Evolutionary conservation across 2,113 vertebrate species (phyloP).

Genomic region (Lepus europaeus): DNA sequence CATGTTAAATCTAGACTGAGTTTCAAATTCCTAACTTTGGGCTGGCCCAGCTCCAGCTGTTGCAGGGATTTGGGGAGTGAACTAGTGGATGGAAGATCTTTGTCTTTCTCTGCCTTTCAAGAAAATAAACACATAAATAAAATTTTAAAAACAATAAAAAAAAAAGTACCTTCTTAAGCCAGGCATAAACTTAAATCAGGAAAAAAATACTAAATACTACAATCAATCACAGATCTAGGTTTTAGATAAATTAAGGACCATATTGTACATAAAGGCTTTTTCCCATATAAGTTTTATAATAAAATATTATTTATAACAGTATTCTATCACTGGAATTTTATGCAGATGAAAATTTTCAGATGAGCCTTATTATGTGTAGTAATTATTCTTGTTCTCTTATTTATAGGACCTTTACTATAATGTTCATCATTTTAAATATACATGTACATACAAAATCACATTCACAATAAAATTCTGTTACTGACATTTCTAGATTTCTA

Average conservation of each 20-base stretch:
- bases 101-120: no score
- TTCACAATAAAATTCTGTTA: not conserved
- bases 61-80: no score
- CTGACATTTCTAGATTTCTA: constrained; percentile 1
- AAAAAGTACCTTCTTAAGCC: not conserved
- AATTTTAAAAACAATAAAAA: no score
- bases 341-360: constrained; percentile 8
- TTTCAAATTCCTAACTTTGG: no score
- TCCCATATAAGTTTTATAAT: not conserved
- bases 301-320: not conserved
- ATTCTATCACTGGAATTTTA: not conserved
- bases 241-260: constrained; percentile 38
- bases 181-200: constrained; percentile 36
- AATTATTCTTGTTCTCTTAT: not conserved
- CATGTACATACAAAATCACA: not conserved
- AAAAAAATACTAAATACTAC: not conserved
- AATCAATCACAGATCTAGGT: not conserved
- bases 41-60: no score
- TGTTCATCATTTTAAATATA: not conserved
- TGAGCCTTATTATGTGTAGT: not conserved
- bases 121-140: no score
- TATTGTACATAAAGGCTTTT: not conserved
- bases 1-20: no score
- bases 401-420: not conserved
- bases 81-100: no score